Conservation (phyloP, 2,888 invertebrate genomes). For the Anthoptus insignis region DNA sequence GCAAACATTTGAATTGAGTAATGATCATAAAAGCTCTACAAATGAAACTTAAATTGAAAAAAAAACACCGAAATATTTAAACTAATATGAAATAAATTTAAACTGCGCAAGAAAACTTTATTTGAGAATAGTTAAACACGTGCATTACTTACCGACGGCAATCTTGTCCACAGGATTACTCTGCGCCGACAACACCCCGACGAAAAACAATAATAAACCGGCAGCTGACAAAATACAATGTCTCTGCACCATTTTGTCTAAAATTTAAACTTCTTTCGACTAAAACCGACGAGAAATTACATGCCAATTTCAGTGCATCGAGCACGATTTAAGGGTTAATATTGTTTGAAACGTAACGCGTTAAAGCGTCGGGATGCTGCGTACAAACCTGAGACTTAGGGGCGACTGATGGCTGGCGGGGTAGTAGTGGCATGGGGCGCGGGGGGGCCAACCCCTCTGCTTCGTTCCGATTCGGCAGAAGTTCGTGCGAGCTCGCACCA, state of each 20-base stretch:
- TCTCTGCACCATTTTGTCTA: slow-evolving; percentile 48
- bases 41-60: background rate
- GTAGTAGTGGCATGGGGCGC: slow-evolving; percentile 69
- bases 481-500: slow-evolving; percentile 44
- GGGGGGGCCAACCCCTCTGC: slow-evolving; percentile 61
- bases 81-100: slow-evolving; percentile 14
- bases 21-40: background rate
- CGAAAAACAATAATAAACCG: slow-evolving; percentile 68
- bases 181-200: slow-evolving; percentile 69
- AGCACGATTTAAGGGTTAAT: slow-evolving; percentile 49
- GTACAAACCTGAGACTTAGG: slow-evolving; percentile 83
- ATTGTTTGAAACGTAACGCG: slow-evolving; percentile 55
- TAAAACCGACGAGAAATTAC: slow-evolving; percentile 46
- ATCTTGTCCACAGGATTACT: slow-evolving; percentile 79
- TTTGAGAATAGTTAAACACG: slow-evolving; percentile 29
- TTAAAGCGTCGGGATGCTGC: slow-evolving; percentile 75
- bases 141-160: slow-evolving; percentile 76
- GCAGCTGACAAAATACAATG: slow-evolving; percentile 52
- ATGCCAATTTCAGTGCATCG: slow-evolving; percentile 49
- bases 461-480: slow-evolving; percentile 58
- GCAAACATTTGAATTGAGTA: slow-evolving; percentile 1
- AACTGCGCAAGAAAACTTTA: slow-evolving; percentile 21
- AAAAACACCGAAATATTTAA: slow-evolving; percentile 25
- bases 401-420: slow-evolving; percentile 77
- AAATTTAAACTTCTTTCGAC: slow-evolving; percentile 22